These are phyloP conservation scores for Notodonta dromedarius DNA, from an alignment of 2,888 invertebrate genomes.

Conservation along the genomic window DNA sequence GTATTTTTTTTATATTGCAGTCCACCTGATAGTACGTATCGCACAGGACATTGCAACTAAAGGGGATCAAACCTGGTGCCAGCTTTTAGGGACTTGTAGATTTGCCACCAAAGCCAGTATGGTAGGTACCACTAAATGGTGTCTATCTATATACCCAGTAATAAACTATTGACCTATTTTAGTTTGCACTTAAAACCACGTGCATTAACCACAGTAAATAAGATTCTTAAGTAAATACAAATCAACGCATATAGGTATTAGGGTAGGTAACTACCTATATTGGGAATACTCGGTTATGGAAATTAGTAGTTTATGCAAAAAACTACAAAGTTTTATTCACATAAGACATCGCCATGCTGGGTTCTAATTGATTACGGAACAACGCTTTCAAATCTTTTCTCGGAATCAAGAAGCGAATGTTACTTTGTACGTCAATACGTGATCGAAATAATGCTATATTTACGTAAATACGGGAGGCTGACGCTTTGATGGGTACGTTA, in stretches of 20 bases:
- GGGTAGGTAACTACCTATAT: too few species aligned
- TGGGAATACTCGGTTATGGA: background rate
- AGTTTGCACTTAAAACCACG: background rate
- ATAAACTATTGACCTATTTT: background rate
- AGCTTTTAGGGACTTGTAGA: too few species aligned
- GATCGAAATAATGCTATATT: conserved; percentile 43
- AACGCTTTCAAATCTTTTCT: conserved; percentile 35
- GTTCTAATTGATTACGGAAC: conserved; percentile 21
- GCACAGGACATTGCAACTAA: too few species aligned
- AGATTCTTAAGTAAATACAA: too few species aligned
- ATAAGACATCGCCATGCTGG: background rate
- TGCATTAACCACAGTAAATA: background rate
- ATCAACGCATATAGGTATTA: too few species aligned
- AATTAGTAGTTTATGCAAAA: background rate
- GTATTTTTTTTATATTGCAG: too few species aligned
- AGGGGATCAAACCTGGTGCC: too few species aligned
- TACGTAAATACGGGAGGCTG: conserved; percentile 33
- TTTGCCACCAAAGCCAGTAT: too few species aligned
- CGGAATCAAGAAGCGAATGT: conserved; percentile 42
- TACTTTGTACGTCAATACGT: conserved; percentile 48
- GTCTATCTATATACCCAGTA: background rate
- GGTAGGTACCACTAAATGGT: too few species aligned
- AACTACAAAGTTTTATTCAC: too few species aligned
- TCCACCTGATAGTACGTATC: too few species aligned
- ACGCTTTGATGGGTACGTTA: conserved; percentile 37